phyloP scores from a whole-genome alignment of 2,797 vertebrate species.

The Fringilla coelebs region DNA sequence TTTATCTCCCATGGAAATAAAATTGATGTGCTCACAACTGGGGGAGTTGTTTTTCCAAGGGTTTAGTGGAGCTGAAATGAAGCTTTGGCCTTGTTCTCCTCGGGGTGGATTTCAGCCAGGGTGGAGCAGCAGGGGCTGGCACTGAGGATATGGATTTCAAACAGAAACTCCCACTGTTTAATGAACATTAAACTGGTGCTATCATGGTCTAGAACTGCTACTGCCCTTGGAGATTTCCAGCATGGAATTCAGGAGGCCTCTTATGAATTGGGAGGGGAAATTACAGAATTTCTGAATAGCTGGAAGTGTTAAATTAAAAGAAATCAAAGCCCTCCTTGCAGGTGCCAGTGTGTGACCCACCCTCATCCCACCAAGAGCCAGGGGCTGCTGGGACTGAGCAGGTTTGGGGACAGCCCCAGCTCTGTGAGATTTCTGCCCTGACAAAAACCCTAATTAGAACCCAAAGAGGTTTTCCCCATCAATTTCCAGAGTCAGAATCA shows the following conservation, averaged over 20 bases:
- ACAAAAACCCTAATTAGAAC: neutral
- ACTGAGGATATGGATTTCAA: neutral
- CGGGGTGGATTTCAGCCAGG: neutral
- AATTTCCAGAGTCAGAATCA: neutral
- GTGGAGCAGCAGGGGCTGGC: neutral
- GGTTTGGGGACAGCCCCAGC: neutral
- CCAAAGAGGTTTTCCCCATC: neutral
- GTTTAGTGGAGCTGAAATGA: neutral
- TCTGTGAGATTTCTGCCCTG: neutral
- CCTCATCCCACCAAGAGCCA: rapidly evolving
- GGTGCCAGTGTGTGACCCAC: rapidly evolving
- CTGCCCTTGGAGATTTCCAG: neutral
- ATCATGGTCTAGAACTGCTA: neutral
- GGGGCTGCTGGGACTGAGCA: neutral
- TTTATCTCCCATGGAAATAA: neutral
- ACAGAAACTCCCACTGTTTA: neutral
- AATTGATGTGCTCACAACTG: neutral
- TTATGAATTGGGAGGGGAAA: neutral
- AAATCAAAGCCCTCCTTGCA: neutral
- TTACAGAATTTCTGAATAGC: neutral
- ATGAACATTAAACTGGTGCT: neutral
- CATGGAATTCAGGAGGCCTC: neutral
- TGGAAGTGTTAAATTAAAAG: neutral
- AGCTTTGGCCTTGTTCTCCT: slow-evolving; percentile 5
- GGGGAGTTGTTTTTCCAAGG: neutral